Evolutionary conservation across 2,888 invertebrate species (phyloP).

Genomic region (Carabus problematicus): DNA sequence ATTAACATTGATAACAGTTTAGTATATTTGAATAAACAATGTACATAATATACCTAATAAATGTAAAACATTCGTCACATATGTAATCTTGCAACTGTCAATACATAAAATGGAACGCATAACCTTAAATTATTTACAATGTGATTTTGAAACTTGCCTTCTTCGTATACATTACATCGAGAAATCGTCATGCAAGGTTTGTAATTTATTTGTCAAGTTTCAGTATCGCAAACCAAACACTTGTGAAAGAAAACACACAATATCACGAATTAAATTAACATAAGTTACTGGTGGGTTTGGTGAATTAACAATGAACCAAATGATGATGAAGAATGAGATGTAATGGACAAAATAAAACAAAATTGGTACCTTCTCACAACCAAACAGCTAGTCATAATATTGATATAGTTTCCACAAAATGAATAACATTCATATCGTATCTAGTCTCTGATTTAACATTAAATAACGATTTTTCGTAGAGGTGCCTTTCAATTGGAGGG

Average conservation of each 20-base stretch:
- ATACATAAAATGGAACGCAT: not conserved
- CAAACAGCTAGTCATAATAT: not conserved
- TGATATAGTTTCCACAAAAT: no score
- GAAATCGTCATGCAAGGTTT: not conserved
- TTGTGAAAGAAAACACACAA: conserved; percentile 9
- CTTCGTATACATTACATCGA: not conserved
- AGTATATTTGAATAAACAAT: conserved; percentile 41
- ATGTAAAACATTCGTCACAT: conserved; percentile 34
- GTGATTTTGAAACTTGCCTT: not conserved
- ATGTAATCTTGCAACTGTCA: conserved; percentile 17
- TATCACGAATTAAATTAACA: conserved; percentile 15
- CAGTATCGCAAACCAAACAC: not conserved
- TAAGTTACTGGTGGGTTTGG: conserved; percentile 15
- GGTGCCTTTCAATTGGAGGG: no score
- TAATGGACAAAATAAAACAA: not conserved
- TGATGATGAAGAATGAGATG: not conserved
- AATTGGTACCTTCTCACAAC: conserved; percentile 7
- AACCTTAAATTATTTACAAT: not conserved
- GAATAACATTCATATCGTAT: no score
- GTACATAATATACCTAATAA: conserved; percentile 34
- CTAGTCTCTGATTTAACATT: no score
- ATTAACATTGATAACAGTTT: conserved; percentile 33
- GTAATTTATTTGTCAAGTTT: not conserved
- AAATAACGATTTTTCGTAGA: no score
- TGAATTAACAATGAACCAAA: conserved; percentile 15